Evolutionary conservation across 2,888 invertebrate species (phyloP).

Genomic region (Keiferia lycopersicella): DNA sequence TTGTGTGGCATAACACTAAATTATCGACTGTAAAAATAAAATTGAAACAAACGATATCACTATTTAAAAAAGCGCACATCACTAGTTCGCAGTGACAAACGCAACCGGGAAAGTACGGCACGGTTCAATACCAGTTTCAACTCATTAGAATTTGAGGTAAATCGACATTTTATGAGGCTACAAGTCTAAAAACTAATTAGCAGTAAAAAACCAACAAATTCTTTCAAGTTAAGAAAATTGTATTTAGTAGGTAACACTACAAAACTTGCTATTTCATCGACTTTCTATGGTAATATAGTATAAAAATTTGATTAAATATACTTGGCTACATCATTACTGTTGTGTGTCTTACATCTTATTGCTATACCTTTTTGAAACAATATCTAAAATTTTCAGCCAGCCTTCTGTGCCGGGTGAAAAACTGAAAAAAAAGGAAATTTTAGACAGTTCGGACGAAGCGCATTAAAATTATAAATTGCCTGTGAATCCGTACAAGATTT

Average conservation of each 20-base stretch:
- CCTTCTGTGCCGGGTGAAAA: too few relatives aligned
- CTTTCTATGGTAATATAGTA: not conserved
- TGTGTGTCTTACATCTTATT: too few relatives aligned
- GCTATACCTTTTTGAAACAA: too few relatives aligned
- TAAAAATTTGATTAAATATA: too few relatives aligned
- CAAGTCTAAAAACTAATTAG: not conserved
- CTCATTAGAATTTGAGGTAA: not conserved
- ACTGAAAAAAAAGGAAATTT: too few relatives aligned
- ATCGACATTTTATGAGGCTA: not conserved
- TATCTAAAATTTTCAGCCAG: too few relatives aligned
- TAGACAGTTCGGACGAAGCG: not conserved
- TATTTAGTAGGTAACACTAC: not conserved
- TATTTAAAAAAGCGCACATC: too few relatives aligned
- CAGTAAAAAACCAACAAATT: not conserved
- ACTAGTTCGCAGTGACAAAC: not conserved
- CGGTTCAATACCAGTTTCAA: constrained; percentile 17
- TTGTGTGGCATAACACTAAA: too few relatives aligned
- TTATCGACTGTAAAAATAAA: too few relatives aligned
- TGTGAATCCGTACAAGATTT: not conserved
- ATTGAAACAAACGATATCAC: too few relatives aligned
- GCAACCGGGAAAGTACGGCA: not conserved
- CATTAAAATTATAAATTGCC: not conserved
- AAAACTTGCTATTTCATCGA: not conserved
- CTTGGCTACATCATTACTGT: too few relatives aligned
- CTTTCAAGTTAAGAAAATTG: not conserved